A percentile compares a stretch with the other conserved stretches of the same genome.
Conservation (phyloP, 2,113 vertebrate genomes). For the Microtus ochrogaster region DNA sequence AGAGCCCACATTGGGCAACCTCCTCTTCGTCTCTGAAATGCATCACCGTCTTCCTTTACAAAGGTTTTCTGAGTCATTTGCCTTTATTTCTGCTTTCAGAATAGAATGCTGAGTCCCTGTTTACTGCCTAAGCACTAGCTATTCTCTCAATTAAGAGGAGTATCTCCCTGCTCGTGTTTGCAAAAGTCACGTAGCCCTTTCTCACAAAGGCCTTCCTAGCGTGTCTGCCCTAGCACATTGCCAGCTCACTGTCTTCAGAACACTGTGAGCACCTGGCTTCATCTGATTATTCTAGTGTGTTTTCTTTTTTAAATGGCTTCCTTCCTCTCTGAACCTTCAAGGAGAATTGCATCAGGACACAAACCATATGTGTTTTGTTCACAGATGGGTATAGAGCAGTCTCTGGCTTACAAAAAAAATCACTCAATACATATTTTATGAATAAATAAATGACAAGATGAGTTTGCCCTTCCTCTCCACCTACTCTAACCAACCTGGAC, state of each 20-base stretch:
- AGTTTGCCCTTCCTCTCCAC: neutral
- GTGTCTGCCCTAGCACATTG: neutral
- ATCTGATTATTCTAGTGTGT: slow-evolving; percentile 44
- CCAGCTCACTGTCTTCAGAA: slow-evolving; percentile 40
- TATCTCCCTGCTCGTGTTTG: slow-evolving; percentile 1
- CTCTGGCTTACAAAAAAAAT: slow-evolving; percentile 32
- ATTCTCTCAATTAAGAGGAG: neutral
- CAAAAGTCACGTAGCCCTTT: neutral
- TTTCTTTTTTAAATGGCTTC: slow-evolving; percentile 42
- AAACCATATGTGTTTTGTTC: slow-evolving; percentile 27
- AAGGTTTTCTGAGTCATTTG: slow-evolving; percentile 16
- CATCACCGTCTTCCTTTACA: neutral
- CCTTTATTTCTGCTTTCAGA: slow-evolving; percentile 44
- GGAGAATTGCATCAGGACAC: slow-evolving; percentile 40
- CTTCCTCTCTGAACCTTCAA: slow-evolving; percentile 8
- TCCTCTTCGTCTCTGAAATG: neutral
- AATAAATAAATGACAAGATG: slow-evolving; percentile 9
- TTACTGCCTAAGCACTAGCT: neutral
- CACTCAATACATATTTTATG: slow-evolving; percentile 17
- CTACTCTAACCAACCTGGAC: neutral
- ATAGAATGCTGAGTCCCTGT: neutral
- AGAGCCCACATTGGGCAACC: neutral
- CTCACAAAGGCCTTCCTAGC: neutral
- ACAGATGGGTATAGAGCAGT: slow-evolving; percentile 42
- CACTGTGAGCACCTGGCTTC: neutral